Percentiles rank a stretch among this genome's conserved stretches.
phyloP scores from a whole-genome alignment of 2,113 vertebrate species.

The Gallinago jamesoni region DNA sequence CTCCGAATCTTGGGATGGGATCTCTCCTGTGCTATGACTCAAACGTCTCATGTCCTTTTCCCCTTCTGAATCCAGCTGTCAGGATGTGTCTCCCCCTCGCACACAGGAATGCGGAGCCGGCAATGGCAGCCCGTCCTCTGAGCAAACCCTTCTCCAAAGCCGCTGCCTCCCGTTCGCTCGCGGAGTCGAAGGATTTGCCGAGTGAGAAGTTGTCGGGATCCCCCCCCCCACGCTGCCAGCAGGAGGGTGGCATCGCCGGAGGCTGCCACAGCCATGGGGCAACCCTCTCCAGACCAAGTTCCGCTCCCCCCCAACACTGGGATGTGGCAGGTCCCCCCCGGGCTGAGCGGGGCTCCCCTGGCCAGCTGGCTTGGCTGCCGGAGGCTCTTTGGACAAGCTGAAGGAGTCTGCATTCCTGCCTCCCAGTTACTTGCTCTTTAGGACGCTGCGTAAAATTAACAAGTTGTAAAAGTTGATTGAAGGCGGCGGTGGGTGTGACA shows the following conservation, averaged over 20 bases:
- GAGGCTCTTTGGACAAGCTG: constrained; percentile 69
- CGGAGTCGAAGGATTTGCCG: background rate
- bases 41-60: constrained; percentile 64
- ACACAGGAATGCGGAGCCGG: constrained; percentile 13
- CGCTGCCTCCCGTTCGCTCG: background rate
- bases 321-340: constrained; percentile 51
- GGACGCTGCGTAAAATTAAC: constrained; percentile 79
- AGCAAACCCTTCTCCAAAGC: constrained; percentile 50
- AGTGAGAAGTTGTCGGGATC: constrained; percentile 7
- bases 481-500: constrained; percentile 75
- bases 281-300: background rate
- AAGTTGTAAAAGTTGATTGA: constrained; percentile 79
- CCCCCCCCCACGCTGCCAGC: background rate
- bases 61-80: constrained; percentile 57
- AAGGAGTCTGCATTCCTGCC: constrained; percentile 69
- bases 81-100: constrained; percentile 58
- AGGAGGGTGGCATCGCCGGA: background rate
- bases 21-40: constrained; percentile 48
- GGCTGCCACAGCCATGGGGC: background rate
- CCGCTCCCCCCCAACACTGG: background rate
- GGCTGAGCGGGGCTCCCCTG: constrained; percentile 50
- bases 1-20: constrained; percentile 16
- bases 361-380: constrained; percentile 55
- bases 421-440: constrained; percentile 78
- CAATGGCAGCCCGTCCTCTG: background rate